These are phyloP conservation scores for Neodiprion virginianus DNA, from an alignment of 1,140 invertebrate species.

Conservation along the genomic window DNA sequence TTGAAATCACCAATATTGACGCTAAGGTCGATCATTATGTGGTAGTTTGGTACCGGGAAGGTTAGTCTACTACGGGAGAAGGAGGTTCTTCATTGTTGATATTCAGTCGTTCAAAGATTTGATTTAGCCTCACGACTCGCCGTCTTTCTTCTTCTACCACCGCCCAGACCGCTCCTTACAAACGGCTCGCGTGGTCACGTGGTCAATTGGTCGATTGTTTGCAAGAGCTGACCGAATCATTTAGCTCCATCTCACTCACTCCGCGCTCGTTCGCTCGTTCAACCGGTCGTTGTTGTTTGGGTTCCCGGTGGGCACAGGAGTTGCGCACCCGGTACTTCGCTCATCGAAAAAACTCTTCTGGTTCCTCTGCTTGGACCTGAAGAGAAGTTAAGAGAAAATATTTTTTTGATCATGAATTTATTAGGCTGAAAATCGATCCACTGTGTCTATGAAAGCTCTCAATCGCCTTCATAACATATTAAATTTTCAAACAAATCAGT, in stretches of 20 bases:
- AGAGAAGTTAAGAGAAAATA: too few relatives aligned
- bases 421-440: too few relatives aligned
- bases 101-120: background rate
- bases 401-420: too few relatives aligned
- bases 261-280: background rate
- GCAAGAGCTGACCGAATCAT: background rate
- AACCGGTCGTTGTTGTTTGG: background rate
- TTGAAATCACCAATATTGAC: constrained; percentile 16
- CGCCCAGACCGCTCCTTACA: background rate
- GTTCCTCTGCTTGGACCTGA: too few relatives aligned
- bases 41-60: constrained; percentile 16
- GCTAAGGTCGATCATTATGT: constrained; percentile 18
- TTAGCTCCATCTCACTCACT: background rate
- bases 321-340: background rate
- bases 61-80: too few relatives aligned
- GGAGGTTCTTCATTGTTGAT: too few relatives aligned
- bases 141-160: background rate
- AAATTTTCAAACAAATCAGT: too few relatives aligned
- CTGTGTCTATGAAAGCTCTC: too few relatives aligned
- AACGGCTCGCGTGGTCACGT: background rate
- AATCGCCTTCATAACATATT: too few relatives aligned
- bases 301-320: background rate
- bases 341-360: background rate
- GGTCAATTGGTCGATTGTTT: background rate
- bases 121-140: background rate